Percentiles rank a stretch among this genome's conserved stretches.
These are phyloP conservation scores for Solenopsis invicta DNA, from an alignment of 1,140 invertebrate species.

Conservation along the genomic window DNA sequence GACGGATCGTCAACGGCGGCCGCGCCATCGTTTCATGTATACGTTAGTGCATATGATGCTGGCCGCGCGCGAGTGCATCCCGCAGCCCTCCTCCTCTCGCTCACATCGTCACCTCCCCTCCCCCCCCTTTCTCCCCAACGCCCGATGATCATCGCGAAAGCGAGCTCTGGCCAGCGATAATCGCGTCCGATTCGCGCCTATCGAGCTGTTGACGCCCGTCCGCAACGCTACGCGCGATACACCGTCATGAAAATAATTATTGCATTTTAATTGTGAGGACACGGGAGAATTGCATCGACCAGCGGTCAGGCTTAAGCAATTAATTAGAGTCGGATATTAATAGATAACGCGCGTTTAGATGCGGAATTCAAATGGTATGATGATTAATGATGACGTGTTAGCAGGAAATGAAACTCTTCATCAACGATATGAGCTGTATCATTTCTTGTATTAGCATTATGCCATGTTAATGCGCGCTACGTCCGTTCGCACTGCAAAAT, in stretches of 20 bases:
- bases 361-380: conserved; percentile 34
- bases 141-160: conserved; percentile 49
- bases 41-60: conserved; percentile 41
- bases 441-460: conserved; percentile 35
- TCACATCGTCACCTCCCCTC: not conserved
- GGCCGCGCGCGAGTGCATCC: conserved; percentile 24
- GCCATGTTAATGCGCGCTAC: not conserved
- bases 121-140: conserved; percentile 9
- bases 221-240: conserved; percentile 16
- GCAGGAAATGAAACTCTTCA: conserved; percentile 59
- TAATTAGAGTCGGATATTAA: conserved; percentile 58
- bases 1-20: conserved; percentile 78
- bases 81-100: conserved; percentile 12
- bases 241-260: conserved; percentile 60
- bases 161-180: conserved; percentile 53
- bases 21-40: conserved; percentile 64
- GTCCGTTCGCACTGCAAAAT: not conserved
- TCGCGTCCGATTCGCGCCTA: conserved; percentile 62
- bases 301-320: conserved; percentile 54
- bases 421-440: conserved; percentile 27
- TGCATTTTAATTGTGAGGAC: conserved; percentile 63
- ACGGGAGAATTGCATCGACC: conserved; percentile 53
- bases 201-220: conserved; percentile 62
- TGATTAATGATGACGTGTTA: conserved; percentile 46
- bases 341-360: conserved; percentile 43